Evolutionary conservation across 2,113 vertebrate genomes (phyloP).

Genomic region (Callocephalon fimbriatum): DNA sequence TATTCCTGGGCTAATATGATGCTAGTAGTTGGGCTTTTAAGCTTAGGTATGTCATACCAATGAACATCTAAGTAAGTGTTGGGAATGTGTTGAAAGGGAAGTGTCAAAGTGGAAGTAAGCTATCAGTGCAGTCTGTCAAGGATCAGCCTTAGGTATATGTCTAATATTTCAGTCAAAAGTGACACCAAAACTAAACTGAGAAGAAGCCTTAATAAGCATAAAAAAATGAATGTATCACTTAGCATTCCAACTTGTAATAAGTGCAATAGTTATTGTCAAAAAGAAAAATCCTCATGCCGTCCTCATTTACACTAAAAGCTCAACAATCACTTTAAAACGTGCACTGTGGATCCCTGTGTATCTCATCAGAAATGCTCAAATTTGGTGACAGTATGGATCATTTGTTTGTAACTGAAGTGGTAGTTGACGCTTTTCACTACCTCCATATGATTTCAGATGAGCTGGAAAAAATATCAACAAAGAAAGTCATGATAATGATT

Average conservation of each 20-base stretch:
- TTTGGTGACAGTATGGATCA: neutral
- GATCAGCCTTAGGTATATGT: neutral
- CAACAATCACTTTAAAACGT: neutral
- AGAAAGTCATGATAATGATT: neutral
- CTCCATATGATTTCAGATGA: neutral
- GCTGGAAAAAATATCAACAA: neutral
- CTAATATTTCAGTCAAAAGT: neutral
- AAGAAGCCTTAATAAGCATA: neutral
- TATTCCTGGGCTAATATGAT: neutral
- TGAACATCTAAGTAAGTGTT: neutral
- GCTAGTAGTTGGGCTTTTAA: neutral
- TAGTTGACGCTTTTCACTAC: fast-evolving
- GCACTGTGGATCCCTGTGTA: fast-evolving
- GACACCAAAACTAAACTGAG: neutral
- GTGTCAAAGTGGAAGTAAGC: neutral
- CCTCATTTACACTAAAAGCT: neutral
- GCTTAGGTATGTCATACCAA: neutral
- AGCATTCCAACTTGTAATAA: neutral
- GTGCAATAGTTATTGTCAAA: neutral
- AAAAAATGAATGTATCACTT: neutral
- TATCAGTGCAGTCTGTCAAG: neutral
- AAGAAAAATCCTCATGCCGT: neutral
- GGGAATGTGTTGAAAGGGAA: neutral
- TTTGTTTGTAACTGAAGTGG: neutral
- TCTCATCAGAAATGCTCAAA: neutral